Evolutionary conservation across 2,888 invertebrate species (phyloP).

Genomic region (Pristionchus japonicus): DNA sequence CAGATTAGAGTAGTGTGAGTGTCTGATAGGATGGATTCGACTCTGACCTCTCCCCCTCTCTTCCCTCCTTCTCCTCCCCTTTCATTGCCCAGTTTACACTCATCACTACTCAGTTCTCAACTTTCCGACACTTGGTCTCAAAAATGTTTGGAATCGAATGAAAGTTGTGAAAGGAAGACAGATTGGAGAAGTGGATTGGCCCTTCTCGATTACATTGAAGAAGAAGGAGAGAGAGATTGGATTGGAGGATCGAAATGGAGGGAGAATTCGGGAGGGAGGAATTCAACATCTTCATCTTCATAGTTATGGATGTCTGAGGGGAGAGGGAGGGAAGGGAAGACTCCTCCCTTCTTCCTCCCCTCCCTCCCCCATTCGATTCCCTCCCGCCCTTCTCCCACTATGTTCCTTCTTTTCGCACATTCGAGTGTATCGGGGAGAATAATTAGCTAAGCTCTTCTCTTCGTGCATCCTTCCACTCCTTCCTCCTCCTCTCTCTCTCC

Average conservation of each 20-base stretch:
- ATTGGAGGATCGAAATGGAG: background rate
- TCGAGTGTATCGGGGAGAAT: constrained; percentile 33
- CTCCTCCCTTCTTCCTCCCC: constrained; percentile 25
- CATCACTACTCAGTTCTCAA: constrained; percentile 6
- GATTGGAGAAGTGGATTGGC: background rate
- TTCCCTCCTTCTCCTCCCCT: constrained; percentile 2
- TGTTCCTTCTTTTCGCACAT: constrained; percentile 19
- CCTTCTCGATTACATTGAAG: constrained; percentile 32
- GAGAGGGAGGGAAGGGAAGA: background rate
- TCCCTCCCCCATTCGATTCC: background rate
- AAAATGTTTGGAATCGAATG: constrained; percentile 17
- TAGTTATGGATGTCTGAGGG: constrained; percentile 12
- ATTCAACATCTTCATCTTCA: constrained; percentile 31
- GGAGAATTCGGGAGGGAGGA: background rate
- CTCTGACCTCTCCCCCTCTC: background rate
- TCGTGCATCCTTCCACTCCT: background rate
- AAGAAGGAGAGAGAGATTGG: background rate
- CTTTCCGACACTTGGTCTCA: background rate
- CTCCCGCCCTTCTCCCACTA: constrained; percentile 17
- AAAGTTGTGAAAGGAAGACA: background rate
- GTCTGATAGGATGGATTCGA: constrained; percentile 28
- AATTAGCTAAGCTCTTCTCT: constrained; percentile 43
- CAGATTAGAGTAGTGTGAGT: background rate
- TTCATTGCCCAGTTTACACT: constrained; percentile 4
- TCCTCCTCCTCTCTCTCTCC: constrained; percentile 47